A percentile compares a stretch with the other conserved stretches of the same genome.
Evolutionary conservation across 1,140 invertebrate species (phyloP).

Genomic region (Wasmannia auropunctata): DNA sequence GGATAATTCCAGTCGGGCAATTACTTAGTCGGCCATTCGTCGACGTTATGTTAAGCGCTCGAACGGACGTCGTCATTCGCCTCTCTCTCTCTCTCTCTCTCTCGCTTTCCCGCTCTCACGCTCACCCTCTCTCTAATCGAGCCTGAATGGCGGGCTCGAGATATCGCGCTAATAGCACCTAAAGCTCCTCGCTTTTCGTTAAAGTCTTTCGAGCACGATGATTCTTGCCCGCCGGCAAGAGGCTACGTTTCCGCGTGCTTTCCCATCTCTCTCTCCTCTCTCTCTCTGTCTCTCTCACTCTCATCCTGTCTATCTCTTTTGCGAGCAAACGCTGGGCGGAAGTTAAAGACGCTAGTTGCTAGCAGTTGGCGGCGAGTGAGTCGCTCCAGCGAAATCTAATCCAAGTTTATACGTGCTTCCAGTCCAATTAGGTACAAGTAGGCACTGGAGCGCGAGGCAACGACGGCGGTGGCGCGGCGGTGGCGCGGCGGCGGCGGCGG

Average conservation of each 20-base stretch:
- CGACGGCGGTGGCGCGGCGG: neutral
- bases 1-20: conserved; percentile 53
- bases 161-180: conserved; percentile 53
- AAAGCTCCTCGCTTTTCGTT: conserved; percentile 41
- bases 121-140: conserved; percentile 8
- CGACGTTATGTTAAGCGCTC: conserved; percentile 21
- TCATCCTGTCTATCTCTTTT: neutral
- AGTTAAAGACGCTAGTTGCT: conserved; percentile 60
- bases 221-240: conserved; percentile 15
- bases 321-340: conserved; percentile 25
- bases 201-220: conserved; percentile 45
- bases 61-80: conserved; percentile 33
- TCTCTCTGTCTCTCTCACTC: neutral
- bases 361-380: conserved; percentile 53
- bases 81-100: conserved; percentile 15
- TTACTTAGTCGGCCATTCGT: conserved; percentile 48
- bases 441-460: conserved; percentile 24
- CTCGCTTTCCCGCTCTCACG: neutral
- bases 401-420: conserved; percentile 58
- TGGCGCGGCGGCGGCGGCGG: too few relatives aligned
- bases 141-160: conserved; percentile 24
- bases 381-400: conserved; percentile 53
- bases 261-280: neutral
- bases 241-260: conserved; percentile 21
- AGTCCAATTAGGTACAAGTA: conserved; percentile 60